Evolutionary conservation across 1,140 invertebrate species (phyloP).

Genomic region (Hypsibius dujardini): DNA sequence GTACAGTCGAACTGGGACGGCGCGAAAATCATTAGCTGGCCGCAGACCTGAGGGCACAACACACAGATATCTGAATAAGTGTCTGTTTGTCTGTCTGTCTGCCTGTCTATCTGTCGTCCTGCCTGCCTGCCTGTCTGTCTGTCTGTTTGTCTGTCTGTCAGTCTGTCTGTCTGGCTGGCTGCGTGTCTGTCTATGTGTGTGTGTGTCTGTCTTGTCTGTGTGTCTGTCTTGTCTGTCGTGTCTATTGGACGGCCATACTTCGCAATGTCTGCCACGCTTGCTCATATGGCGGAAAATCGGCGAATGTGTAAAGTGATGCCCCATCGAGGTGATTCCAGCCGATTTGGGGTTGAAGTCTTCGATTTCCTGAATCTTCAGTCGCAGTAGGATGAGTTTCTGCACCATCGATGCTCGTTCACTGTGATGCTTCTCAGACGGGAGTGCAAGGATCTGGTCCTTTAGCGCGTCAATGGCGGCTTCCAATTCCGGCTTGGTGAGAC

Average conservation of each 20-base stretch:
- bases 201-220: too few relatives aligned
- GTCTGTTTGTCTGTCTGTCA: too few relatives aligned
- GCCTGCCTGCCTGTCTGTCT: too few relatives aligned
- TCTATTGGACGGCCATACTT: background rate
- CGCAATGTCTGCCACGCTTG: slow-evolving; percentile 1
- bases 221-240: too few relatives aligned
- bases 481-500: background rate
- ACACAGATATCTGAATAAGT: too few relatives aligned
- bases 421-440: background rate
- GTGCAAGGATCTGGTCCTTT: background rate
- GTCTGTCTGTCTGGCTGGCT: too few relatives aligned
- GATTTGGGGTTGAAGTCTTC: background rate
- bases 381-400: background rate
- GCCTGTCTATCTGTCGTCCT: too few relatives aligned
- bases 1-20: background rate
- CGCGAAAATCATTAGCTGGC: slow-evolving; percentile 9
- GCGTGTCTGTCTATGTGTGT: too few relatives aligned
- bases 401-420: background rate
- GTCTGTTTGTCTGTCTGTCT: too few relatives aligned
- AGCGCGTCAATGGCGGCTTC: background rate
- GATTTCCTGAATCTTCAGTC: background rate
- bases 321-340: background rate
- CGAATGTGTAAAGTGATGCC: background rate
- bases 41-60: background rate
- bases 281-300: background rate